Percentiles rank a stretch among this genome's conserved stretches.
These are phyloP conservation scores for Diachasma alloeum DNA, from an alignment of 1,140 invertebrate genomes.

Conservation along the genomic window DNA sequence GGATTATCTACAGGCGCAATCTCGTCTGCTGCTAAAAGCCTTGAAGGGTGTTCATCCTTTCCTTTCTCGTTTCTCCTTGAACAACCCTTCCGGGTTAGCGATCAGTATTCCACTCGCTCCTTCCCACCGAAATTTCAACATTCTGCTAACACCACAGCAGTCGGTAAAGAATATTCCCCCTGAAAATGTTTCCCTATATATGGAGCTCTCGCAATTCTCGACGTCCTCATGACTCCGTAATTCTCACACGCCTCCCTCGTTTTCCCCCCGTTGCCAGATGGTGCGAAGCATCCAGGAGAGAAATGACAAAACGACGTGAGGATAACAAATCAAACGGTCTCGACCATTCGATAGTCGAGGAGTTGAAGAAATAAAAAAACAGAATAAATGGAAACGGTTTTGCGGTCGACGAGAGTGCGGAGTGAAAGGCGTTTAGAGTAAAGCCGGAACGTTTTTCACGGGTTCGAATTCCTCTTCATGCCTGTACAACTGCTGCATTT, in stretches of 20 bases:
- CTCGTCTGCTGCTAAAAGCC: not conserved
- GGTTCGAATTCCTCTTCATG: constrained; percentile 30
- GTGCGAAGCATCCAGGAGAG: not conserved
- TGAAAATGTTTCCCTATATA: not conserved
- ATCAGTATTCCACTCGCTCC: not conserved
- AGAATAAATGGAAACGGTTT: constrained; percentile 36
- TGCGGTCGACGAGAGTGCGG: constrained; percentile 40
- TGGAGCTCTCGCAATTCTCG: not conserved
- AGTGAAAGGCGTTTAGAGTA: constrained; percentile 44
- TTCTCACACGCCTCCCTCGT: not conserved
- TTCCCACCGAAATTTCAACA: not conserved
- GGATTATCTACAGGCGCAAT: not conserved
- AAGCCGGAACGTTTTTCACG: constrained; percentile 39
- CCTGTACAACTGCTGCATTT: not conserved
- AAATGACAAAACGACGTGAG: not conserved
- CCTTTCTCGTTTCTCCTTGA: not conserved
- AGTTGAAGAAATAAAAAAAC: constrained; percentile 27
- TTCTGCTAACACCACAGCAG: not conserved
- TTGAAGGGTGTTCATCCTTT: not conserved
- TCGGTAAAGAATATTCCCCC: not conserved
- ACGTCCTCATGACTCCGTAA: not conserved
- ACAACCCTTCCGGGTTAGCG: not conserved
- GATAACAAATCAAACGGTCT: not conserved
- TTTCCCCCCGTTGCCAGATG: not conserved
- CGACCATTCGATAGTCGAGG: not conserved